phyloP scores from a whole-genome alignment of 2,888 invertebrate genomes.

The Dinocampus coccinellae region DNA sequence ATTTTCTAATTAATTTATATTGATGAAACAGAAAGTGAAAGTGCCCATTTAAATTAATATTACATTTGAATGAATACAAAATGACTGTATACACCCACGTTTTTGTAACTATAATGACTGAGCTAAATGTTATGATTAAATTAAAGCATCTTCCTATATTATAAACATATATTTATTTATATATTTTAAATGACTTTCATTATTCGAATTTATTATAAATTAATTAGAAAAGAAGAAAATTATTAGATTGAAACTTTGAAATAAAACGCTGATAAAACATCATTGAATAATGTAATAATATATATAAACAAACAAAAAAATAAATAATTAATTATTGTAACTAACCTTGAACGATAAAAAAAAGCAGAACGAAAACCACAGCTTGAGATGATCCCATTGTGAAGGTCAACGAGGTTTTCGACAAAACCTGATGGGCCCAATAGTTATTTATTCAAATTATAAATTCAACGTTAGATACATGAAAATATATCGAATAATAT shows the following conservation, averaged over 20 bases:
- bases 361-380: conserved; percentile 58
- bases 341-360: conserved; percentile 63
- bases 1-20: background rate
- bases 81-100: background rate
- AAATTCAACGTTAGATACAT: conserved; percentile 45
- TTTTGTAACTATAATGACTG: too few species aligned
- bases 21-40: conserved; percentile 9
- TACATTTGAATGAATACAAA: background rate
- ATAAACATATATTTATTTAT: too few species aligned
- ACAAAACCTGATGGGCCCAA: background rate
- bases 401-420: conserved; percentile 47
- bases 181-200: background rate
- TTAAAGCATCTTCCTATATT: too few species aligned
- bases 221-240: too few species aligned
- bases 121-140: too few species aligned
- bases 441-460: conserved; percentile 40
- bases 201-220: too few species aligned
- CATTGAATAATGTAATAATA: too few species aligned
- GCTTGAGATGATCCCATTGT: conserved; percentile 59
- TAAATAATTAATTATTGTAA: conserved; percentile 37
- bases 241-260: too few species aligned
- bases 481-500: background rate
- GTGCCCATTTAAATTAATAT: conserved; percentile 5
- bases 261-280: too few species aligned
- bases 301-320: too few species aligned